Evolutionary conservation across 35 echinoderm and acorn worm genomes (phyloP), one percentile per base, ranked within the genome.

Genomic region (Ophioderma brevispina): DNA sequence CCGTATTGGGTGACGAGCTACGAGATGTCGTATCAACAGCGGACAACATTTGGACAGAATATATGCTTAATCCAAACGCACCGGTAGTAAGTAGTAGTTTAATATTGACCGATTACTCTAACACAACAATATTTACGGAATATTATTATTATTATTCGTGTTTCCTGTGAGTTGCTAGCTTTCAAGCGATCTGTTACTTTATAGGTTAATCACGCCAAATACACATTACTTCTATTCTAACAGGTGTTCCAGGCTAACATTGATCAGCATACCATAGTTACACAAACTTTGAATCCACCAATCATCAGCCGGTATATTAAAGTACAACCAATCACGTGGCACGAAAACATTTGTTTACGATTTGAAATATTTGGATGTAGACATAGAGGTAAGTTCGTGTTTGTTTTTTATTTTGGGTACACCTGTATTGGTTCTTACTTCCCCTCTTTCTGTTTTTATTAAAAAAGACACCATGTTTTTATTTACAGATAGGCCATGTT

Each of bases 361-460:
- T 0, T 64, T 25, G 82, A 85, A 33, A 63, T 85, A 15, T 1
- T 85, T 85, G 82, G 82, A 64, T 85, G 82, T 59, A 0, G 0
- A 36, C 52, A 37, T 40, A 25, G 63, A 50, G n/a, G 82, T 85
- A 35, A 85, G 82, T 85, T n/a, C n/a, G n/a, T n/a, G n/a, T n/a
- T n/a, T n/a, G n/a, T n/a, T n/a, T n/a, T n/a, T n/a, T n/a, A n/a
- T n/a, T n/a, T n/a, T n/a, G n/a, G n/a, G n/a, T n/a, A n/a, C n/a
- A n/a, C n/a, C n/a, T n/a, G n/a, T n/a, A n/a, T n/a, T n/a, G n/a
- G n/a, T n/a, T n/a, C n/a, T n/a, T n/a, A n/a, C n/a, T n/a, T n/a
- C n/a, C n/a, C n/a, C n/a, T n/a, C n/a, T n/a, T n/a, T n/a, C n/a
- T n/a, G n/a, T n/a, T n/a, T n/a, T n/a, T n/a, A n/a, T n/a, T n/a